Evolutionary conservation across 1,140 invertebrate genomes (phyloP), one percentile per base, ranked within the genome.

Genomic region (Atopsyche davidsoni): DNA sequence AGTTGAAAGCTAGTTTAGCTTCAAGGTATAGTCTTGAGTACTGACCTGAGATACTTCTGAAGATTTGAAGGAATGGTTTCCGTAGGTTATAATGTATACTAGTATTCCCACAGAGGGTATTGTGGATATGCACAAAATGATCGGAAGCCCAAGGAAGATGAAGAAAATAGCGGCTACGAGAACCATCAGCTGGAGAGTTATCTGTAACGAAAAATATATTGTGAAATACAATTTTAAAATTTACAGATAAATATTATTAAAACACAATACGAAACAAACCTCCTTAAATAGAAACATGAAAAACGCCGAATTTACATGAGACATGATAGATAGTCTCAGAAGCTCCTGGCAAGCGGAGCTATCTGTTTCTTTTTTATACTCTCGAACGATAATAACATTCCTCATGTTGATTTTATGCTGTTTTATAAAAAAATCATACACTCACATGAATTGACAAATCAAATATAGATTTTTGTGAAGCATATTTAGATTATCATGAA

Each of bases 131-230:
- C 57, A 58, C 39, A 51, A 41, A 28, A 28, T 16, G 21, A 58
- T 31, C 39, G 57, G 57, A 34, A 55, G 23, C 22, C 57, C 52
- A 10, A 58, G 31, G 21, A 58, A 58, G 48, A 58, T 58, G 41
- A 58, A 58, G n/a, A 47, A 52, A 16, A 58, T 44, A 10, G 57
- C 57, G 4, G 57, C 43, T 25, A 51, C 21, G 11, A 58, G 39
- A 17, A 58, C 49, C 44, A 55, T 52, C n/a, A 55, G 22, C 50
- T 58, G 52, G n/a, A 58, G 14, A 25, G 47, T 49, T 17, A 51
- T 35, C 57, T 59, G 34, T 23, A 54, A 46, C 24, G 22, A 11
- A 40, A 46, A 4, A 45, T 25, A 46, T n/a, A 44, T 28, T 31
- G 21, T 50, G 6, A 18, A 38, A 38, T 14, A n/a, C 4, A 38